Conservation (phyloP, 2,797 vertebrate genomes). For the Dendrocincla tyrannina region DNA sequence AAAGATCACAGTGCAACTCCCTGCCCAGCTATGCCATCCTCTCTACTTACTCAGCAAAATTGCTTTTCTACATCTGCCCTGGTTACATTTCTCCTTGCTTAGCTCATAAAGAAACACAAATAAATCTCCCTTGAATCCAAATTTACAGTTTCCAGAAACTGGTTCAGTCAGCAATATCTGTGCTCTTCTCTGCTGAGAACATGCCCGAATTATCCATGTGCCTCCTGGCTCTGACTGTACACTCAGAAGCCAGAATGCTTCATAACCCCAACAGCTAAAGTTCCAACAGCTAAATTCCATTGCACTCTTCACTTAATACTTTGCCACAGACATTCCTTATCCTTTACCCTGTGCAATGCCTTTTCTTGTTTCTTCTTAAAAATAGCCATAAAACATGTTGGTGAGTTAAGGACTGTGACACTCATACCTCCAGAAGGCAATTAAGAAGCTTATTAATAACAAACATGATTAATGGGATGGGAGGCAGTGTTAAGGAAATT, state of each 20-base stretch:
- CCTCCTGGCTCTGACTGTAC: background rate
- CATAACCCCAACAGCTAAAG: background rate
- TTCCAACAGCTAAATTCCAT: background rate
- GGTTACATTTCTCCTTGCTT: background rate
- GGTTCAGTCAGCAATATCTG: background rate
- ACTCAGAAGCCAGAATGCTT: background rate
- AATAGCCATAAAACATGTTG: fast-evolving
- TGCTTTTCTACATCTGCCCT: background rate
- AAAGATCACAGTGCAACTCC: conserved; percentile 7
- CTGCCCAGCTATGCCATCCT: background rate
- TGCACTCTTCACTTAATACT: background rate
- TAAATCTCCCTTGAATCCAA: background rate
- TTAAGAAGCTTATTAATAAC: background rate
- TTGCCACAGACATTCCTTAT: background rate
- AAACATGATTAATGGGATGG: background rate
- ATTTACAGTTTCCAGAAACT: background rate
- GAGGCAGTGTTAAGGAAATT: background rate
- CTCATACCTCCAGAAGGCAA: background rate
- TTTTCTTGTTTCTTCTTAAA: background rate
- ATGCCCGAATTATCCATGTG: background rate
- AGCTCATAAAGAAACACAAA: background rate
- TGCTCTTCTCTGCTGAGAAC: background rate
- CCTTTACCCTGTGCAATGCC: background rate
- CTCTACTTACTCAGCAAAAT: background rate
- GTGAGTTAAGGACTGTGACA: background rate